phyloP scores from a whole-genome alignment of 2,797 vertebrate genomes.

The Mus spretus region DNA sequence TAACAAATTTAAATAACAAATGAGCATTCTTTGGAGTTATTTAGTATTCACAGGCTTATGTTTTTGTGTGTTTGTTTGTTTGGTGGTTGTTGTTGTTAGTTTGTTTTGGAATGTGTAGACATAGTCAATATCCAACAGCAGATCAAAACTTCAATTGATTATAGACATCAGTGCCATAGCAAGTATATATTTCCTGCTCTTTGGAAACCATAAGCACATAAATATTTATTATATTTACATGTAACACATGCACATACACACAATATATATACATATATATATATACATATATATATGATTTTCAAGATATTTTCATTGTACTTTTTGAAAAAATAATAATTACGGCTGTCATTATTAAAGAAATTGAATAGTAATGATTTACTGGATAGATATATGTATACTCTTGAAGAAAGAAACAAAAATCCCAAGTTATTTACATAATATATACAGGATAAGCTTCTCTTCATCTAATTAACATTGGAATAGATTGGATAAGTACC shows the following conservation, averaged over 20 bases:
- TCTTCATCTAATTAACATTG: neutral
- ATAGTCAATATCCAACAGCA: neutral
- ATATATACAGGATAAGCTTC: neutral
- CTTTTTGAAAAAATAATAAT: neutral
- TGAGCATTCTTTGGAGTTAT: neutral
- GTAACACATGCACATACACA: neutral
- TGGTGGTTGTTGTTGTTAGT: no score
- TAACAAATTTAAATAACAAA: neutral
- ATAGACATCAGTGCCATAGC: neutral
- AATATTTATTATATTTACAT: neutral
- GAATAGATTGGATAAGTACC: neutral
- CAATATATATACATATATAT: no score
- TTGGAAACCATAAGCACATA: neutral
- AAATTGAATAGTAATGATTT: neutral
- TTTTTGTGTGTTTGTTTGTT: neutral
- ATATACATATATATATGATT: neutral
- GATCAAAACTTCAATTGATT: neutral
- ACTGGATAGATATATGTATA: neutral
- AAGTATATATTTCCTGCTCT: neutral
- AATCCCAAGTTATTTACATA: neutral
- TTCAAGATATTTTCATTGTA: neutral
- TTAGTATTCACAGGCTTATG: neutral
- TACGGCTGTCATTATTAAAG: neutral
- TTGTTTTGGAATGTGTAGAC: neutral
- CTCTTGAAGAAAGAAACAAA: neutral